Conservation (phyloP, 2,888 invertebrate species). For the Ditylenchus weischeri region DNA sequence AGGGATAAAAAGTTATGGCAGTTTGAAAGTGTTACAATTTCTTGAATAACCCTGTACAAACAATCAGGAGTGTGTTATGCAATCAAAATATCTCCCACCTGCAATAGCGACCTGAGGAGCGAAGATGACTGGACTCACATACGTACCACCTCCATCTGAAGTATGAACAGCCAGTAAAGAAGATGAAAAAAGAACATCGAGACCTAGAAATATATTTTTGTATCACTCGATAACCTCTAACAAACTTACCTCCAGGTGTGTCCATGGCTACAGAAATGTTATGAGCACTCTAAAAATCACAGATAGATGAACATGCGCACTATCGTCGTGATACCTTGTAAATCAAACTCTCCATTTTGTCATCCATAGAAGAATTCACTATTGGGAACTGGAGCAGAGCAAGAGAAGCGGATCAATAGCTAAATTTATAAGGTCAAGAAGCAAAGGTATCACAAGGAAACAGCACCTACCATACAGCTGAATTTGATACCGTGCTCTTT, state of each 20-base stretch:
- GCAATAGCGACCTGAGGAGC: constrained; percentile 86
- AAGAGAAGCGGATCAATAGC: constrained; percentile 69
- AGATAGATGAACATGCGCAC: neutral
- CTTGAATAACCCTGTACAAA: no score
- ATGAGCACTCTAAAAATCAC: constrained; percentile 67
- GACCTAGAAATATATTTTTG: constrained; percentile 60
- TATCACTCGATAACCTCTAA: no score
- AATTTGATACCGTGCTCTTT: constrained; percentile 71
- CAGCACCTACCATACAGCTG: constrained; percentile 88
- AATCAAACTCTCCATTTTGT: constrained; percentile 74
- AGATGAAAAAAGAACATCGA: no score
- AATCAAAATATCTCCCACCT: no score
- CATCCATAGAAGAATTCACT: constrained; percentile 81
- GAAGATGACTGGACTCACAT: constrained; percentile 85
- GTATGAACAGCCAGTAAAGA: no score
- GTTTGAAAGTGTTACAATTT: no score
- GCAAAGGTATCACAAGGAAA: constrained; percentile 63
- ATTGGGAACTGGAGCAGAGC: constrained; percentile 74
- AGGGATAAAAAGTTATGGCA: no score
- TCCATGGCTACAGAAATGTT: constrained; percentile 97
- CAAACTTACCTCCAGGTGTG: constrained; percentile 70
- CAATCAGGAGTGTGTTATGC: no score
- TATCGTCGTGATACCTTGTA: constrained; percentile 65
- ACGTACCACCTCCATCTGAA: constrained; percentile 95
- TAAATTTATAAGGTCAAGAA: no score